These are phyloP conservation scores for Druceiella hillmani DNA, from an alignment of 2,888 invertebrate species.

Conservation along the genomic window DNA sequence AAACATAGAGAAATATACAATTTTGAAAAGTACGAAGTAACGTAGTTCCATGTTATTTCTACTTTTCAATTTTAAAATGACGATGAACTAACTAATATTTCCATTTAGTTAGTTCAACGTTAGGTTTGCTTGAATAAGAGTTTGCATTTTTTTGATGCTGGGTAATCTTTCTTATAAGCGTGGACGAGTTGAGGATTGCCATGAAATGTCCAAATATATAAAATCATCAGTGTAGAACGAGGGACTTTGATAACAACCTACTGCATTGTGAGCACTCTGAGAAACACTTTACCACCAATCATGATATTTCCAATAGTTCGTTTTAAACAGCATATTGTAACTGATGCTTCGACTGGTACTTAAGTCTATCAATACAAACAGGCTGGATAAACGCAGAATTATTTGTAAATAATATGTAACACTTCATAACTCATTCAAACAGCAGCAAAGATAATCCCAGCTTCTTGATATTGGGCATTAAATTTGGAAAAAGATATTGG, in stretches of 20 bases:
- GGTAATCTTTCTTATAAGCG: too few species aligned
- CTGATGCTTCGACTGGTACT: slow-evolving; percentile 28
- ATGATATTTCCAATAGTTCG: slow-evolving; percentile 19
- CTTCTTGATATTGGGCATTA: slow-evolving; percentile 27
- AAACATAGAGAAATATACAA: too few species aligned
- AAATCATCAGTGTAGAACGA: slow-evolving; percentile 27
- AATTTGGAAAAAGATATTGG: too few species aligned
- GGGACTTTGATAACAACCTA: slow-evolving; percentile 25
- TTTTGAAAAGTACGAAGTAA: too few species aligned
- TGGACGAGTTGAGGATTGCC: too few species aligned
- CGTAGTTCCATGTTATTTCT: too few species aligned
- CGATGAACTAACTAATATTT: too few species aligned
- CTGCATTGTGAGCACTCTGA: slow-evolving; percentile 21
- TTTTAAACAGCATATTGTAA: slow-evolving; percentile 24
- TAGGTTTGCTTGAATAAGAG: too few species aligned
- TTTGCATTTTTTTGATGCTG: too few species aligned
- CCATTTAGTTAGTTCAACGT: too few species aligned
- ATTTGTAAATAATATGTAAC: slow-evolving; percentile 27
- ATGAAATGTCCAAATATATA: slow-evolving; percentile 26
- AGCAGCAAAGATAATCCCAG: slow-evolving; percentile 22
- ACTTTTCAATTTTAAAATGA: too few species aligned
- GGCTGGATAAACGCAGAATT: slow-evolving; percentile 29
- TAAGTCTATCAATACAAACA: slow-evolving; percentile 27
- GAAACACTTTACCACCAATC: slow-evolving; percentile 22
- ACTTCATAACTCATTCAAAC: slow-evolving; percentile 25